These are phyloP conservation scores for Trachurus trachurus DNA, from an alignment of 2,797 vertebrate species.

Conservation along the genomic window DNA sequence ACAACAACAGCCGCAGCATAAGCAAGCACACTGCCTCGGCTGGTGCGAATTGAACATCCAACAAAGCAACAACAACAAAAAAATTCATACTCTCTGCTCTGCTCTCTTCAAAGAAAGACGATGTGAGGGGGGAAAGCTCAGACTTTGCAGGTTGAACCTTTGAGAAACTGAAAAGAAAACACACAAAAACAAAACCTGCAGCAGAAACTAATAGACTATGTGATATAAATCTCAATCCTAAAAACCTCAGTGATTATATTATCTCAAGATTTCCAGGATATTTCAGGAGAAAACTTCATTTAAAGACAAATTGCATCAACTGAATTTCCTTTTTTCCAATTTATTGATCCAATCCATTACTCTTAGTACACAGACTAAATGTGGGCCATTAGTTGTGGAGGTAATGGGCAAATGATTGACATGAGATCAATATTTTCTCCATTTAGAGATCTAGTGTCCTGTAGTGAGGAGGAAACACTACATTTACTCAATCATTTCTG, in stretches of 20 bases:
- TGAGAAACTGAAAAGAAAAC: not conserved
- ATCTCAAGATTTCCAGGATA: too few species aligned
- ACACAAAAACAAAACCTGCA: not conserved
- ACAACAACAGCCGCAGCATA: conserved; percentile 11
- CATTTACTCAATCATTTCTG: not conserved
- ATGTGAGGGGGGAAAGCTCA: not conserved
- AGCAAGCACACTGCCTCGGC: not conserved
- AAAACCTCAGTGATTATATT: too few species aligned
- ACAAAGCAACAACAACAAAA: conserved; percentile 16
- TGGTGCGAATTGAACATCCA: not conserved
- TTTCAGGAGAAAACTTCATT: not conserved
- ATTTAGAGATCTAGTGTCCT: conserved; percentile 22
- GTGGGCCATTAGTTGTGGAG: conserved; percentile 8
- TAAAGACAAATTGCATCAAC: not conserved
- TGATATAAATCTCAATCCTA: too few species aligned
- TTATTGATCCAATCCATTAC: conserved; percentile 29
- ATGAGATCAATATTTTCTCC: conserved; percentile 31
- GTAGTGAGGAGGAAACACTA: not conserved
- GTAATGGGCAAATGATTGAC: conserved; percentile 33
- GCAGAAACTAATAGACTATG: not conserved
- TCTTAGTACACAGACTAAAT: conserved; percentile 8
- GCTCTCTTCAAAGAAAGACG: conserved; percentile 11
- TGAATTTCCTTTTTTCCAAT: not conserved
- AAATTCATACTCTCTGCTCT: not conserved
- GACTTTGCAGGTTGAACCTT: conserved; percentile 4